Evolutionary conservation across 2,888 invertebrate genomes (phyloP), one percentile per base, ranked within the genome.

Genomic region (Slavum lentiscoides): DNA sequence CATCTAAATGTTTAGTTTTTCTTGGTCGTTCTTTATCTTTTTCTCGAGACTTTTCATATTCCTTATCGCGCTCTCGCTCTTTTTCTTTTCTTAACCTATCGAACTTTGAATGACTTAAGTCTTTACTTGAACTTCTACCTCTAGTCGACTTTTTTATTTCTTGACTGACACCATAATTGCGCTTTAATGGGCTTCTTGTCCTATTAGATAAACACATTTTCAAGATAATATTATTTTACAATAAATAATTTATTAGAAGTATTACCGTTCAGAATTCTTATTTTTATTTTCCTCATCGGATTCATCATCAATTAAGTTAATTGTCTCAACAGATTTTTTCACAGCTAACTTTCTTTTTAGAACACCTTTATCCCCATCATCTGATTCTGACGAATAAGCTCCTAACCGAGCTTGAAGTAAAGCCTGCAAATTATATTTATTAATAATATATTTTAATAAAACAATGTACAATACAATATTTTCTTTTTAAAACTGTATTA

Each of bases 401-500:
- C 92, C 91, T 69, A 93, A 87, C 58, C 92, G 89, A 61, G 94
- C 94, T 87, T 95, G 94, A 67, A 95, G 87, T 66, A 88, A 86
- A 83, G 88, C 89, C 89, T 89, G 75, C 0, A 84, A 82, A 59
- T 69, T 49, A 37, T 43, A 3, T 49, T 39, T 37, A 62, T 62
- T 15, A 13, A 21, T 30, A n/a, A 37, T 72, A 59, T 21, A 74
- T 53, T 55, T 61, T 17, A 58, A 59, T 67, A 23, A 23, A 19
- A 39, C 66, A 39, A 62, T 62, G 13, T 61, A 43, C n/a, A 66
- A n/a, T 61, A 43, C n/a, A 66, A n/a, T 39, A 49, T 49, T 49
- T 49, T 13, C 15, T 49, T 13, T 13, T 49, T 49, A 13, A 49
- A 43, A 43, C 7, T 43, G 3, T 43, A 5, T 9, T 43, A 43